A percentile compares a stretch with the other conserved stretches of the same genome.
These are phyloP conservation scores for Saturnia pavonia DNA, from an alignment of 2,888 invertebrate genomes.

Conservation along the genomic window DNA sequence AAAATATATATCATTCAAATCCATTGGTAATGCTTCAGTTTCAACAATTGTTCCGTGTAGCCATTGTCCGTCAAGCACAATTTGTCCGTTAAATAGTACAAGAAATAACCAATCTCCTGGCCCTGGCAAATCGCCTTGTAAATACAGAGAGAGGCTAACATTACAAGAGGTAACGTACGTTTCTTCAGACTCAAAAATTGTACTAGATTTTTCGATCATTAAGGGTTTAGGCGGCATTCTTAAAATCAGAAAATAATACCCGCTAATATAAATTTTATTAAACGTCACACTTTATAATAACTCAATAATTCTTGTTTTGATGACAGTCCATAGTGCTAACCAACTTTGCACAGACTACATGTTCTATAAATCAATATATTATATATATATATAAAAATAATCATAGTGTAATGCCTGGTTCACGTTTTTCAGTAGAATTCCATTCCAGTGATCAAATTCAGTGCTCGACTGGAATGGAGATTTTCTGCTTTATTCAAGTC, in stretches of 20 bases:
- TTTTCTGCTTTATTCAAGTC: too few relatives aligned
- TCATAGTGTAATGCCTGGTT: too few relatives aligned
- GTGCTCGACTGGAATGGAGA: too few relatives aligned
- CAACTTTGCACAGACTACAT: not conserved
- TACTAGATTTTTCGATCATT: slow-evolving; percentile 39
- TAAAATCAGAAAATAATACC: not conserved
- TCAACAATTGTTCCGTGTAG: slow-evolving; percentile 34
- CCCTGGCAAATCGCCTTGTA: slow-evolving; percentile 48
- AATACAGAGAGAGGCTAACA: slow-evolving; percentile 40
- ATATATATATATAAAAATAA: not conserved
- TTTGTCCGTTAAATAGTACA: slow-evolving; percentile 50
- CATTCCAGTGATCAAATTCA: too few relatives aligned
- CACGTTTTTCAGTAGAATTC: too few relatives aligned
- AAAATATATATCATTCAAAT: slow-evolving; percentile 47
- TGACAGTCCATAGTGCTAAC: not conserved
- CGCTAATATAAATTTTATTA: not conserved
- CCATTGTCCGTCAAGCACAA: slow-evolving; percentile 59
- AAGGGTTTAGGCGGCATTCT: slow-evolving; percentile 28
- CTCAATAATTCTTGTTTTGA: not conserved
- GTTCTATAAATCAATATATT: not conserved
- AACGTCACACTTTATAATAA: not conserved
- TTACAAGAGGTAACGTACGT: slow-evolving; percentile 36
- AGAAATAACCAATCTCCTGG: slow-evolving; percentile 51
- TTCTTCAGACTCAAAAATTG: slow-evolving; percentile 41
- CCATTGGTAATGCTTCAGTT: slow-evolving; percentile 42